These are phyloP conservation scores for Cephonodes hylas DNA, from an alignment of 2,888 invertebrate species.

Conservation along the genomic window DNA sequence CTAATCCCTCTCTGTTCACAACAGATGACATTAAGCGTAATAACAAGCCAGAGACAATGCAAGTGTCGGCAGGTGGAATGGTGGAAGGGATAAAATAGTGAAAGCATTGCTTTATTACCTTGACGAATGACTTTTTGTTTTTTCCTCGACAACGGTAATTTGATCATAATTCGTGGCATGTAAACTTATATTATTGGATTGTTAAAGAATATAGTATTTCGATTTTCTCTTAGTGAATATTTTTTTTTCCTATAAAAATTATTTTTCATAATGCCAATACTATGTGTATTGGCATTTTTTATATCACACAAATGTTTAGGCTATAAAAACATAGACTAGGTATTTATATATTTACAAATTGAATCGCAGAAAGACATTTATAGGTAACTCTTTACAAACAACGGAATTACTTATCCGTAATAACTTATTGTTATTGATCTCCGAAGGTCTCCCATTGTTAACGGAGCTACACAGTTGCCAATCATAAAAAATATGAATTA, in stretches of 20 bases:
- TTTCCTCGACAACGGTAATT: constrained; percentile 3
- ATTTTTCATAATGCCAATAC: no score
- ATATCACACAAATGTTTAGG: no score
- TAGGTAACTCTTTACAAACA: not conserved
- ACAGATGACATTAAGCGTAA: constrained; percentile 48
- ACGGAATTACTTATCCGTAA: not conserved
- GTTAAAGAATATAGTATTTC: not conserved
- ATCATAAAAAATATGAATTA: not conserved
- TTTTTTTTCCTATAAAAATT: no score
- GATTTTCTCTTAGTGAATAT: no score
- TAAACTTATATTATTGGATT: not conserved
- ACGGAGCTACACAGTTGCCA: not conserved
- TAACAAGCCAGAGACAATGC: constrained; percentile 50
- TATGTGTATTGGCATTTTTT: no score
- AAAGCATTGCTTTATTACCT: constrained; percentile 45
- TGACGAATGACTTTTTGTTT: constrained; percentile 28
- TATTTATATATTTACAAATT: not conserved
- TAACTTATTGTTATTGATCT: not conserved
- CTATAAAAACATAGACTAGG: no score
- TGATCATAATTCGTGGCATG: constrained; percentile 4
- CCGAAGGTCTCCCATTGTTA: not conserved
- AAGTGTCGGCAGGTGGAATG: constrained; percentile 26
- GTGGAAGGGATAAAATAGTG: constrained; percentile 37
- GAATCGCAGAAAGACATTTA: not conserved
- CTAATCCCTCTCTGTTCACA: constrained; percentile 24